These are phyloP conservation scores for Urocynchramus pylzowi DNA, from an alignment of 2,113 vertebrate genomes.

Conservation along the genomic window DNA sequence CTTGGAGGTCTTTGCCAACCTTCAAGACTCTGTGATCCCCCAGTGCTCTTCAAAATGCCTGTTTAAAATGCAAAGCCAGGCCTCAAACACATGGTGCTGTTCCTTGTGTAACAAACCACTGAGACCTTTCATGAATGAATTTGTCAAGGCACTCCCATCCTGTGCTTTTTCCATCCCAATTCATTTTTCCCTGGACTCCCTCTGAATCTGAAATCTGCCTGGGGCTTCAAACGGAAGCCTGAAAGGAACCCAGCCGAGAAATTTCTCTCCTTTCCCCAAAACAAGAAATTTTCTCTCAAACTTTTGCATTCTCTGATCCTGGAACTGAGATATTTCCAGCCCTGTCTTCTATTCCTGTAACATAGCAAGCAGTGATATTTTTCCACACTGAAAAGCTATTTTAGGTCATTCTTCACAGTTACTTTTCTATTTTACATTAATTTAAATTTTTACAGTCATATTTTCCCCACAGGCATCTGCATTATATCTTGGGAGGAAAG, in stretches of 20 bases:
- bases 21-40: background rate
- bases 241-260: background rate
- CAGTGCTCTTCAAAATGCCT: background rate
- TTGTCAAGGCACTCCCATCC: background rate
- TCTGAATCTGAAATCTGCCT: background rate
- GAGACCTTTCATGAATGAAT: background rate
- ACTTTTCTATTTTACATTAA: slow-evolving; percentile 39
- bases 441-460: slow-evolving; percentile 19
- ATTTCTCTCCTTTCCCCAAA: background rate
- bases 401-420: slow-evolving; percentile 39
- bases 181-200: background rate
- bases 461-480: slow-evolving; percentile 14
- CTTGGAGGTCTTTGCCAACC: background rate
- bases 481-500: background rate
- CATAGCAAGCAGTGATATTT: background rate
- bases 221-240: background rate
- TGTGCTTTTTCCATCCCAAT: background rate
- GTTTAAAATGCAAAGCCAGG: background rate
- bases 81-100: background rate
- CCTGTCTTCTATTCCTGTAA: background rate
- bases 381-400: slow-evolving; percentile 31
- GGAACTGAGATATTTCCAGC: background rate
- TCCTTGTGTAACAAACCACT: background rate
- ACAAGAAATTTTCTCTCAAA: background rate
- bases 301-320: background rate